Evolutionary conservation across 2,888 invertebrate genomes (phyloP), one percentile per base, ranked within the genome.

Genomic region (Troides aeacus): DNA sequence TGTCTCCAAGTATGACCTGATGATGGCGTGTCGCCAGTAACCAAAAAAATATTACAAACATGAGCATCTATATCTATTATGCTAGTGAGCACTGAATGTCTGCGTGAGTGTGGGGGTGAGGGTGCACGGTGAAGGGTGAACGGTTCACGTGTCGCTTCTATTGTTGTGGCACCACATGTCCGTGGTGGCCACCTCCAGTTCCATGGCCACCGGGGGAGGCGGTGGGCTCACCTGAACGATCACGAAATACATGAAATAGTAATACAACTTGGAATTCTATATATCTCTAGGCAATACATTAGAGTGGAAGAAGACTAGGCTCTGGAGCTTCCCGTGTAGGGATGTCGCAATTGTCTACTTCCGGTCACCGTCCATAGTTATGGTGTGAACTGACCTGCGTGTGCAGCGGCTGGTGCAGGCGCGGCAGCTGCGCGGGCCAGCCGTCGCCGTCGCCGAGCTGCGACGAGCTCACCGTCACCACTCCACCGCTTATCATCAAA

Each of bases 151-250:
- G 42, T 70, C 70, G 56, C 53, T 60, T 23, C 67, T 42, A 50
- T 65, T 61, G 61, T 65, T 83, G 72, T 83, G 82, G 74, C 86
- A 88, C 90, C 89, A 91, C 82, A 86, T 90, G 69, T 91, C 88
- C 8, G 90, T 89, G 77, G 90, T 88, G 75, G 90, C 88, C 61
- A 92, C 92, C 73, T 92, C 91, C 0, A 90, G 86, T 73, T 91
- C 91, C 61, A 90, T 87, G 68, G 89, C 90, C 69, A 90, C 90
- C 1, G 90, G 90, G 24, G 88, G 85, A 72, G 81, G 79, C 66
- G 81, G 80, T 67, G 80, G 80, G 73, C 81, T 81, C 78, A 80
- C 79, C 84, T 80, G 78, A 53, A 17, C 53, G n/a, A 53, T 53
- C 53, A 53, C 53, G 18, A 53, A 18, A 6, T 53, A 53, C n/a